These are phyloP conservation scores for Rhamnusium bicolor DNA, from an alignment of 2,888 invertebrate species.

Conservation along the genomic window DNA sequence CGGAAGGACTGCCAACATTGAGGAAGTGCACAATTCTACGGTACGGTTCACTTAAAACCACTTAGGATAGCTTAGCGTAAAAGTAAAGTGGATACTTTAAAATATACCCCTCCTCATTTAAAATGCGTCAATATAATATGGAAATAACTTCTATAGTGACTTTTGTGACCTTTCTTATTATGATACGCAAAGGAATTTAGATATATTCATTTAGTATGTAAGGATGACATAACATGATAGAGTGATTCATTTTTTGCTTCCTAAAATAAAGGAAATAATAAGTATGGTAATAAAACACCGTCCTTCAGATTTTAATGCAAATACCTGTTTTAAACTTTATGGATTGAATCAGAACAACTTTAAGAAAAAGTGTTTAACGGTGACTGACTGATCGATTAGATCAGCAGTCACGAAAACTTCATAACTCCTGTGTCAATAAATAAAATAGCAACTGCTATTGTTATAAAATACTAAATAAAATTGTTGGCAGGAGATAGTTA, in stretches of 20 bases:
- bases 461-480: no score
- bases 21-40: slow-evolving; percentile 51
- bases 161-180: background rate
- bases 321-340: no score
- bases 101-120: slow-evolving; percentile 5
- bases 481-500: no score
- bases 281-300: no score
- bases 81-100: slow-evolving; percentile 27
- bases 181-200: background rate
- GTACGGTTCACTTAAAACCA: slow-evolving; percentile 45
- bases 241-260: background rate
- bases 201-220: background rate
- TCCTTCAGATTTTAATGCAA: no score
- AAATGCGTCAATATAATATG: background rate
- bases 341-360: no score
- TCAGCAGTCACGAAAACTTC: no score
- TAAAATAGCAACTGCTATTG: no score
- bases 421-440: no score
- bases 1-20: slow-evolving; percentile 46
- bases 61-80: slow-evolving; percentile 28
- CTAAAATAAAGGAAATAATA: no score
- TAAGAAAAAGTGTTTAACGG: no score
- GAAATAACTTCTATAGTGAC: slow-evolving; percentile 3
- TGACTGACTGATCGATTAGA: no score
- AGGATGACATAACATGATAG: background rate